Evolutionary conservation across 2,888 invertebrate species (phyloP), one percentile per base, ranked within the genome.

Genomic region (Papilio gigon): DNA sequence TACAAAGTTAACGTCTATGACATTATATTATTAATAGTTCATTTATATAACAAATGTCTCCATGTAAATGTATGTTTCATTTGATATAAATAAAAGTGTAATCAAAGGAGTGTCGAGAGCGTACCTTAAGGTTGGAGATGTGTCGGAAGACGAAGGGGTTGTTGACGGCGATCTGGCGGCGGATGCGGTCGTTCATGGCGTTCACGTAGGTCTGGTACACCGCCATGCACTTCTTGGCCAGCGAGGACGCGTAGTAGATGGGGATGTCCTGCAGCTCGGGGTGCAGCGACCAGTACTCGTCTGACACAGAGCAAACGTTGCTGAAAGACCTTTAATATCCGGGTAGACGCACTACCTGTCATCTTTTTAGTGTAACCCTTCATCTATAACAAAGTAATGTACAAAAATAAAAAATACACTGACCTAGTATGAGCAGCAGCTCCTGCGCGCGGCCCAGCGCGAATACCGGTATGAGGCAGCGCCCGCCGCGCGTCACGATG

Each of bases 211-310:
- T 99, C 91, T 99, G 99, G 92, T 99, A 99, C 0, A 99, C 99
- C 68, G 98, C 97, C 99, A 99, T 99, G 84, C 99, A 99, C 86
- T 99, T 99, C 91, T 99, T 99, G 59, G 99, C 99, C 72, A 99
- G 92, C 0, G 99, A 98, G 0, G 99, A 99, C 11, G 99, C 99
- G 92, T 99, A 99, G 92, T 99, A 99, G 76, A 99, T 99, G 0
- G 99, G 99, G 78, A 99, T 97, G 86, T 99, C 99, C 77, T 99
- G 99, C 11, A 99, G 92, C 87, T 99, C 98, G 0, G 98, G 98
- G 90, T 98, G 99, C 68, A 97, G 95, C 35, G 97, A 95, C 99
- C 99, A 99, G 89, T 96, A 99, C 85, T 99, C 99, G 88, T 99
- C 99, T 93, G 93, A 27, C 8, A 53, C 22, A 27, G 25, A 4